Evolutionary conservation across 2,113 vertebrate species (phyloP), one percentile per base, ranked within the genome.

Genomic region (Cheirogaleus medius): DNA sequence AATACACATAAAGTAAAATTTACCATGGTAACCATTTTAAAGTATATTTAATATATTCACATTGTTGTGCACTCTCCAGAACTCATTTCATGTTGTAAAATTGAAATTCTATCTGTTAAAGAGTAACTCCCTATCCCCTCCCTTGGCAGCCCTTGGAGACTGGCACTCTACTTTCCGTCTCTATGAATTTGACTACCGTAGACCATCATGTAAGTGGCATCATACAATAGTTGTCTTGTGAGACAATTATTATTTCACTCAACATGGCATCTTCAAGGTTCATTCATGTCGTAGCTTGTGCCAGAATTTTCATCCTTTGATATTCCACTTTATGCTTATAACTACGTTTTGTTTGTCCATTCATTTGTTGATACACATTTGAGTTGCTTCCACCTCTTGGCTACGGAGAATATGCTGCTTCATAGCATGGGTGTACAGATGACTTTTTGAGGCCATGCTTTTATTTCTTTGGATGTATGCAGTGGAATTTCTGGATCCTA

Each of bases 131-230:
- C 68, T 12, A 0, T 32, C 4, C 23, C 6, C 8, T 21, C 39
- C 4, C 25, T 5, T 10, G 23, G 23, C 8, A 32, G 39, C 2
- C 5, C 23, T 8, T 14, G 29, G 52, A 6, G 37, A 0, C 37
- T 10, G 6, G 1, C 37, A 9, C 12, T 52, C 27, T 23, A 20
- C 71, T n/a, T 44, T 54, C 5, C 17, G 37, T 73, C 7, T 54
- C 8, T 29, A 17, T 44, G 89, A 21, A 20, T 27, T 17, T 69
- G 37, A 63, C 56, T 12, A 29, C 80, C 56, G 4, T 13, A 18
- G 13, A 13, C 56, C 5, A 11, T 37, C 15, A 12, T 23, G 1
- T 12, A 10, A 54, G 13, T 13, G 12, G 37, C 64, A 18, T 25
- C 14, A 18, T 20, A 34, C 18, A 32, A 6, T 10, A 52, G n/a